Evolutionary conservation across 2,888 invertebrate genomes (phyloP).

Genomic region (Conchocele bisecta): DNA sequence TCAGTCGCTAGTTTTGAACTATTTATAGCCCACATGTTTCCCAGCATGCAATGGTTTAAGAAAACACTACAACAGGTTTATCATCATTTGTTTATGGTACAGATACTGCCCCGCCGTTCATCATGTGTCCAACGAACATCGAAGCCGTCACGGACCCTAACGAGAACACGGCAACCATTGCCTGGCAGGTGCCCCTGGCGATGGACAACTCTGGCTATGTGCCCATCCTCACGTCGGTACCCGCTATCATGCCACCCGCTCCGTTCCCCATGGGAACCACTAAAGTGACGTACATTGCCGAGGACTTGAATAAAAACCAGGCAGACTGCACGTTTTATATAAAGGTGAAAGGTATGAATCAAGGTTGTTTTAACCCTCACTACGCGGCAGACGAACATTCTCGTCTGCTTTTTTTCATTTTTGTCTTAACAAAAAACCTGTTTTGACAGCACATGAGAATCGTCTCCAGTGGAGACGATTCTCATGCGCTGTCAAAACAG

Average conservation of each 20-base stretch:
- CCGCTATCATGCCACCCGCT: conserved; percentile 85
- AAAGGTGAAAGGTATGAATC: conserved; percentile 83
- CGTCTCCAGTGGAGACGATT: too few relatives aligned
- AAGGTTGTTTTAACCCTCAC: background rate
- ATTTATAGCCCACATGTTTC: too few relatives aligned
- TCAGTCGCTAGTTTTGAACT: too few relatives aligned
- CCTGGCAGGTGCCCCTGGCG: conserved; percentile 84
- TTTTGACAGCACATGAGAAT: too few relatives aligned
- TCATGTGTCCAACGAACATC: conserved; percentile 86
- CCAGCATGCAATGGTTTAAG: too few relatives aligned
- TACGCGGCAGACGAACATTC: too few relatives aligned
- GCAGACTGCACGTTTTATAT: conserved; percentile 86
- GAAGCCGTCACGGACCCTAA: conserved; percentile 83
- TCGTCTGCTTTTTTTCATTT: too few relatives aligned
- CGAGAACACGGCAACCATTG: conserved; percentile 84
- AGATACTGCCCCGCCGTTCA: conserved; percentile 86
- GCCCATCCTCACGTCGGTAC: conserved; percentile 86
- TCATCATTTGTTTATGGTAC: too few relatives aligned
- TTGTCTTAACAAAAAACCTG: too few relatives aligned
- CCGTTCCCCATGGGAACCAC: conserved; percentile 86
- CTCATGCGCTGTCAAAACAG: too few relatives aligned
- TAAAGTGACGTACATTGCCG: conserved; percentile 86
- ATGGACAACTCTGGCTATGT: conserved; percentile 86
- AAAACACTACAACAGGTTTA: too few relatives aligned
- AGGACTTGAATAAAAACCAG: conserved; percentile 86